Conservation (phyloP, 2,797 vertebrate species). For the Varecia variegata region DNA sequence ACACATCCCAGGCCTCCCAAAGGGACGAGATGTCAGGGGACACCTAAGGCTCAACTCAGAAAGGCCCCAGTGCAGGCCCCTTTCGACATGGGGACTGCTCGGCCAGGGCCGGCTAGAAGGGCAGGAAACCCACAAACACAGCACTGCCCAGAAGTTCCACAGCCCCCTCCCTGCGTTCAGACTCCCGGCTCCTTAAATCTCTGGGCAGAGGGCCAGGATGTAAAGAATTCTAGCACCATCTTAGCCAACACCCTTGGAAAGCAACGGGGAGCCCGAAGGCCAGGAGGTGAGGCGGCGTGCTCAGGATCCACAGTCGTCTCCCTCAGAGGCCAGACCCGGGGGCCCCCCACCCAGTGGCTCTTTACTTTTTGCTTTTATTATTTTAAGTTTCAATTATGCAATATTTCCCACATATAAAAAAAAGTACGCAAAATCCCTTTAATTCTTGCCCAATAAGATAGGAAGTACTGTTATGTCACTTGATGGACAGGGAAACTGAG, state of each 20-base stretch:
- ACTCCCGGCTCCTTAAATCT: not conserved
- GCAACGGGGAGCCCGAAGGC: accelerated
- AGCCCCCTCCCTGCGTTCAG: not conserved
- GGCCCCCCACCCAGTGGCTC: no score
- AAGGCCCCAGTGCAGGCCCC: accelerated
- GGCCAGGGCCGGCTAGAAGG: accelerated
- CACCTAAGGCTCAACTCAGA: not conserved
- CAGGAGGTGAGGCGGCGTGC: not conserved
- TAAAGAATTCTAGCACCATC: no score
- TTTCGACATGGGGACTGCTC: accelerated
- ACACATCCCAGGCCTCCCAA: not conserved
- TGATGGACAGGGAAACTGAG: not conserved
- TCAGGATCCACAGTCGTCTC: not conserved
- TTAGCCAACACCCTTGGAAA: not conserved
- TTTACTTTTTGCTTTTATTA: not conserved
- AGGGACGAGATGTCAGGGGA: not conserved
- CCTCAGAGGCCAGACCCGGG: not conserved
- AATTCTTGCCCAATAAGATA: not conserved
- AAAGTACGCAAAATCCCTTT: not conserved
- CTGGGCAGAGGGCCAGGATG: no score
- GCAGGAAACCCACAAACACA: not conserved
- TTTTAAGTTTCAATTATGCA: not conserved
- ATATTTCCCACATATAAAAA: not conserved
- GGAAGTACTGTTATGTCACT: not conserved
- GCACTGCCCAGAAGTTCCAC: not conserved